Conservation (phyloP, 2,888 invertebrate genomes). For the Lacanobia wlatinum region DNA sequence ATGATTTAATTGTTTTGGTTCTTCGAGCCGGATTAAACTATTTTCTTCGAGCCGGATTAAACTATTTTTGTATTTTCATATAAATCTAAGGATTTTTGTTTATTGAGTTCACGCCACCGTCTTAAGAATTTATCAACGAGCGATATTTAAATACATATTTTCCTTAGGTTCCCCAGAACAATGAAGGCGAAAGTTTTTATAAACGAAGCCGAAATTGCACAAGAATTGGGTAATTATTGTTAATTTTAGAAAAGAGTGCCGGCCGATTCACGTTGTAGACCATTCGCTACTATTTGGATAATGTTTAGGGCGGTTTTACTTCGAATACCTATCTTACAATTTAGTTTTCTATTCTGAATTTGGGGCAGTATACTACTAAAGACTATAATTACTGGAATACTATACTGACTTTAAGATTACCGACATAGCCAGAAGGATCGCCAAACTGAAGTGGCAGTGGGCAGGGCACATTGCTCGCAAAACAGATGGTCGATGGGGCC, state of each 20-base stretch:
- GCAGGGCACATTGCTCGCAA: too few species aligned
- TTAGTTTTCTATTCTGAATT: neutral
- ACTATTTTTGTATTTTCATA: neutral
- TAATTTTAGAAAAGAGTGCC: slow-evolving; percentile 19
- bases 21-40: slow-evolving; percentile 24
- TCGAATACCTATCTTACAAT: neutral
- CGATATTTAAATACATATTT: slow-evolving; percentile 15
- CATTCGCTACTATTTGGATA: neutral
- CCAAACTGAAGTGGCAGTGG: too few species aligned
- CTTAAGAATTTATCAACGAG: neutral
- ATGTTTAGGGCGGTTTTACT: neutral
- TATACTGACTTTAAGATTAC: too few species aligned
- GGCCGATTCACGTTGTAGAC: neutral
- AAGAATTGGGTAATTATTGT: neutral
- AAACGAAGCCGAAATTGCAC: neutral
- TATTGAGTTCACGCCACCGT: neutral
- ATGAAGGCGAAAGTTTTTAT: neutral
- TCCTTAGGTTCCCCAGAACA: neutral
- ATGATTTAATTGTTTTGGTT: neutral
- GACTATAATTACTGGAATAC: neutral
- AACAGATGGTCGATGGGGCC: too few species aligned
- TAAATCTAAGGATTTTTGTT: neutral
- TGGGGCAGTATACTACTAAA: neutral
- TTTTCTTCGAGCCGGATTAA: slow-evolving; percentile 21
- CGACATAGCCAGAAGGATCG: too few species aligned